Evolutionary conservation across 2,113 vertebrate genomes (phyloP), one percentile per base, ranked within the genome.

Genomic region (Rhombomys opimus): DNA sequence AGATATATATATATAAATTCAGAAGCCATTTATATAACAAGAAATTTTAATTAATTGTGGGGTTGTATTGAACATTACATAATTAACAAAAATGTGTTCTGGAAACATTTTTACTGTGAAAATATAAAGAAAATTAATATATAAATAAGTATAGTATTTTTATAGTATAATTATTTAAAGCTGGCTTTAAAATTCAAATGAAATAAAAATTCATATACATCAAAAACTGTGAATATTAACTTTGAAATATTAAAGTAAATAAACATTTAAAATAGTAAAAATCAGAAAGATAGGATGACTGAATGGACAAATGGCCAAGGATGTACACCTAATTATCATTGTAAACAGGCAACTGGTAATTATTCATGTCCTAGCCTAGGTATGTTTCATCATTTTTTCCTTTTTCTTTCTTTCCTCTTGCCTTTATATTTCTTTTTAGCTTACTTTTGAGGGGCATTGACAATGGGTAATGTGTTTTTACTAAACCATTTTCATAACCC

Each of bases 231-330:
- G 35, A 11, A 89, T 91, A 67, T 70, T 32, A 68, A 61, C 92
- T 77, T 70, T 68, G 59, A 65, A 87, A 91, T 81, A 4, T 77
- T 50, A 80, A 73, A 70, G 25, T 63, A 65, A 78, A 78, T 78
- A 91, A 92, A 76, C 4, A 61, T 70, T 95, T 94, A 81, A 92
- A 30, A 87, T 18, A 90, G 46, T 41, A 84, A 80, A 89, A 86
- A 57, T 59, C 35, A 90, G 67, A 81, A 7, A 93, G 32, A 32
- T 65, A 88, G 4, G 61, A 27, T 85, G 32, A 54, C 65, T 76
- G 50, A 87, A 91, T 82, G 13, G n/a, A 75, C 35, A 57, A 2
- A 41, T 77, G 46, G 1, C 68, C 30, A 95, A 10, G 9, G 12
- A 59, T 5, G 67, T 57, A 14, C 25, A 72, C 84, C 81, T 77